phyloP scores from a whole-genome alignment of 2,113 vertebrate genomes.

The Cebus imitator region DNA sequence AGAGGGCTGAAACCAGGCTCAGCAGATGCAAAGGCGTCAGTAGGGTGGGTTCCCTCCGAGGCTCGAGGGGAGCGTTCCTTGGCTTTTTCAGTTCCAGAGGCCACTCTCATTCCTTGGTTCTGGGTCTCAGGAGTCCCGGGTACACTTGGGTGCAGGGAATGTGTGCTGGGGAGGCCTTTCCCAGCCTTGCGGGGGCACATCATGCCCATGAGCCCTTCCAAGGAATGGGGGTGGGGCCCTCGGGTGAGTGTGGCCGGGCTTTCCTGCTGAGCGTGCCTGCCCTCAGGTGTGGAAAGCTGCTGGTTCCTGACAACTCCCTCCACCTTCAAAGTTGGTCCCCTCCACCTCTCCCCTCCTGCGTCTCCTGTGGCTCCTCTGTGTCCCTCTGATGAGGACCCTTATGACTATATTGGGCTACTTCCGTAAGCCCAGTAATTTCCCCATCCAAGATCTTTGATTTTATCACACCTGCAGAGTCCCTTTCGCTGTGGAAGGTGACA shows the following conservation, averaged over 20 bases:
- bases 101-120: background rate
- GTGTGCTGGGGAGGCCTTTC: background rate
- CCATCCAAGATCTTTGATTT: background rate
- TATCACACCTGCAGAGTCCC: background rate
- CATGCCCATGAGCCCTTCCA: background rate
- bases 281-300: background rate
- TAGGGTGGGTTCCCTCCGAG: no score
- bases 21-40: rapidly evolving
- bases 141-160: no score
- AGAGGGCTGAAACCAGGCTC: background rate
- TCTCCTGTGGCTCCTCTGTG: background rate
- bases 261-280: rapidly evolving
- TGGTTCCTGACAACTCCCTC: no score
- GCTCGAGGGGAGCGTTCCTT: no score
- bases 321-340: background rate
- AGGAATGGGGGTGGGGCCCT: rapidly evolving
- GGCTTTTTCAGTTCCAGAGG: background rate
- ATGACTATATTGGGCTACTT: background rate
- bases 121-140: rapidly evolving
- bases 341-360: rapidly evolving
- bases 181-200: no score
- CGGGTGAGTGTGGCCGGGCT: background rate
- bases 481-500: background rate
- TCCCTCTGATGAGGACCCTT: background rate
- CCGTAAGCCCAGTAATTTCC: background rate